These are phyloP conservation scores for Sebastes oblongus DNA, from an alignment of 2,797 vertebrate species.

Conservation along the genomic window DNA sequence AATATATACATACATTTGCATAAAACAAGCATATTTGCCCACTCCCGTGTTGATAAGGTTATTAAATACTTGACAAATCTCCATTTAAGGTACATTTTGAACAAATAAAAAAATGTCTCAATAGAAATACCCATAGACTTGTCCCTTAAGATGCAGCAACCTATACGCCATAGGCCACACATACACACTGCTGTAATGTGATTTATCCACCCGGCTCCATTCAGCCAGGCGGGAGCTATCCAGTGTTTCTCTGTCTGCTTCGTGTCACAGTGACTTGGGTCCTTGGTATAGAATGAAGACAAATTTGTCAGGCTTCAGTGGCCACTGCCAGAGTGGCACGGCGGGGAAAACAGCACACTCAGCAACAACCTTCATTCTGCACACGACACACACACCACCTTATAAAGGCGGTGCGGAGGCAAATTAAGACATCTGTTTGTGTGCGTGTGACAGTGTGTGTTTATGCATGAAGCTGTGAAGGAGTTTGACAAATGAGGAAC, in stretches of 20 bases:
- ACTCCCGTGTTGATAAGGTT: too few relatives aligned
- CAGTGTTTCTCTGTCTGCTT: constrained; percentile 29
- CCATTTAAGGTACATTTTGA: too few relatives aligned
- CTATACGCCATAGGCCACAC: neutral
- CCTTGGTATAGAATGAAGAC: constrained; percentile 63
- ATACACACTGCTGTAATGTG: neutral
- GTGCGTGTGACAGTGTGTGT: constrained; percentile 15
- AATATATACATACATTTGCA: too few relatives aligned
- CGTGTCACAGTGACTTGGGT: constrained; percentile 40
- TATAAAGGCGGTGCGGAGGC: neutral
- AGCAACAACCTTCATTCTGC: constrained; percentile 54
- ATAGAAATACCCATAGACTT: neutral
- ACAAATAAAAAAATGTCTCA: too few relatives aligned
- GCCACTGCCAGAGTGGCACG: constrained; percentile 30
- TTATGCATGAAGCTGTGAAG: constrained; percentile 18
- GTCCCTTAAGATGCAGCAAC: neutral
- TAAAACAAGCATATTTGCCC: too few relatives aligned
- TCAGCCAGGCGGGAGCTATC: constrained; percentile 8
- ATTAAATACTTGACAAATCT: too few relatives aligned
- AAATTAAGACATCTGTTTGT: constrained; percentile 27
- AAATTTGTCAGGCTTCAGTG: constrained; percentile 56
- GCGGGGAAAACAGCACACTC: constrained; percentile 54
- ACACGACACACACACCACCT: neutral
- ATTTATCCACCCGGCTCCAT: constrained; percentile 13
- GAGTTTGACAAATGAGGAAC: constrained; percentile 22